Conservation (phyloP, 2,888 invertebrate genomes). For the Crematogaster levior region DNA sequence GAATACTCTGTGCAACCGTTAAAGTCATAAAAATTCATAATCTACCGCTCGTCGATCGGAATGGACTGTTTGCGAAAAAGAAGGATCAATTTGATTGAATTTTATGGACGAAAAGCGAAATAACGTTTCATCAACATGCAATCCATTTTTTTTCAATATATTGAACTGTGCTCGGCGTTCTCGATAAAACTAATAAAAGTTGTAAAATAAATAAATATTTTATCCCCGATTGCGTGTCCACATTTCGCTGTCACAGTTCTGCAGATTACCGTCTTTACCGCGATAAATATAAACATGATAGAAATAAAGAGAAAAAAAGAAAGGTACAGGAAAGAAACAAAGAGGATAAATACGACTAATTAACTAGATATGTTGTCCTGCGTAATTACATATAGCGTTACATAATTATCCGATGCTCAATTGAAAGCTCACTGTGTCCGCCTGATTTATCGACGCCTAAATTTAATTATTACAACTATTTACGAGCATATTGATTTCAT, state of each 20-base stretch:
- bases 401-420: background rate
- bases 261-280: background rate
- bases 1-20: background rate
- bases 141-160: conserved; percentile 28
- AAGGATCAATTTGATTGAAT: background rate
- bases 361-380: background rate
- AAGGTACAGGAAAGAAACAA: background rate
- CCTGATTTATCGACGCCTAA: background rate
- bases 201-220: conserved; percentile 38
- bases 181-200: conserved; percentile 34
- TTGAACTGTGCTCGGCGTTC: background rate
- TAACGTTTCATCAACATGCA: conserved; percentile 24
- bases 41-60: background rate
- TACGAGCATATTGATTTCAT: background rate
- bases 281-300: conserved; percentile 16
- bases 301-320: conserved; percentile 1
- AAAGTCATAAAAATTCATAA: conserved; percentile 23
- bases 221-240: background rate
- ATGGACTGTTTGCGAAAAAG: conserved; percentile 3
- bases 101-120: conserved; percentile 25
- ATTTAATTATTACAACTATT: conserved; percentile 23
- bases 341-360: background rate
- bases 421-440: background rate
- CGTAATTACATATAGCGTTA: background rate
- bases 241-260: background rate